A percentile compares a stretch with the other conserved stretches of the same genome.
These are phyloP conservation scores for Acleris literana DNA, from an alignment of 2,888 invertebrate species.

Conservation along the genomic window DNA sequence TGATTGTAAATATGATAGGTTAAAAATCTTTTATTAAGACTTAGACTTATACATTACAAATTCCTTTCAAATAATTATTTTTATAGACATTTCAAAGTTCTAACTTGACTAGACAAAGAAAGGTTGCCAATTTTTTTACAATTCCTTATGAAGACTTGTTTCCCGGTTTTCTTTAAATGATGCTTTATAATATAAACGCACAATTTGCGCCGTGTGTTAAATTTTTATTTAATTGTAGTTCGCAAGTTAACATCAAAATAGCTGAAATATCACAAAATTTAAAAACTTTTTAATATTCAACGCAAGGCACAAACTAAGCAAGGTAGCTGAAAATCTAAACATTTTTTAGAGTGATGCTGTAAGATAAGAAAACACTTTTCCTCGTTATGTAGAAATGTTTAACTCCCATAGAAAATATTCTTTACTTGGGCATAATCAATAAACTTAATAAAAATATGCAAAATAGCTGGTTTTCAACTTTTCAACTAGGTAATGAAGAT, in stretches of 20 bases:
- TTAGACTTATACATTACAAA: too few species aligned
- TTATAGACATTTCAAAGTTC: too few species aligned
- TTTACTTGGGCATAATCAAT: not conserved
- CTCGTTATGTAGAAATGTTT: too few species aligned
- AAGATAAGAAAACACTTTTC: too few species aligned
- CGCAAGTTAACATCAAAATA: not conserved
- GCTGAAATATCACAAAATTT: too few species aligned
- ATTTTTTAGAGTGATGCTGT: not conserved
- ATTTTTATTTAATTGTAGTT: not conserved
- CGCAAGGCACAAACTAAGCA: slow-evolving; percentile 26
- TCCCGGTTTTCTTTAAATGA: not conserved
- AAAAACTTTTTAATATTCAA: slow-evolving; percentile 1
- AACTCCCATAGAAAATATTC: not conserved
- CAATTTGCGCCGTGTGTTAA: not conserved
- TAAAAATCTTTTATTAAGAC: slow-evolving; percentile 10
- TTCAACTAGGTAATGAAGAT: too few species aligned
- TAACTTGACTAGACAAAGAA: too few species aligned
- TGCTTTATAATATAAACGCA: not conserved
- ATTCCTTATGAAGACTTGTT: not conserved
- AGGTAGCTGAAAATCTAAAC: too few species aligned
- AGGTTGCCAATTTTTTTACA: too few species aligned
- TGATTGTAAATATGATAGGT: slow-evolving; percentile 13
- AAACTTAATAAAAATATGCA: not conserved
- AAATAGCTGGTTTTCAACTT: too few species aligned
- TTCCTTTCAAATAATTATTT: too few species aligned